Base-by-base conservation (phyloP, 2,888 invertebrate species). In the Platerodrilus igneus region DNA sequence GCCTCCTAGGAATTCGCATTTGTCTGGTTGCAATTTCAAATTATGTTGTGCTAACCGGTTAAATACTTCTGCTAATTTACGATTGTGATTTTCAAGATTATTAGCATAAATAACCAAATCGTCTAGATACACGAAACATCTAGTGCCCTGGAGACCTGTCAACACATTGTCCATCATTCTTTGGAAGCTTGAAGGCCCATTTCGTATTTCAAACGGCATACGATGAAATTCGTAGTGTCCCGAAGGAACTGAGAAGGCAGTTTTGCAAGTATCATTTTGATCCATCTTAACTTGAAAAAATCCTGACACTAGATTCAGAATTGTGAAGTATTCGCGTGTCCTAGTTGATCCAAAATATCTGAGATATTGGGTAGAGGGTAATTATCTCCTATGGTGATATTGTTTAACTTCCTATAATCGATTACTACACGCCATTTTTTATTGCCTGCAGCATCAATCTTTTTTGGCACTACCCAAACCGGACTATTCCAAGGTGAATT, bases 101-200 rank as follows among this genome's bases (percentile, higher is more conserved):
- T 30, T 38, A 8, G 37, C 28, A 23, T 41, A 49, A 22, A 47
- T 34, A 7, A 60, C 33, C 6, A 57, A 52, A 25, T 60, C 59
- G 37, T 62, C 59, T 13, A 58, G 36, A 45, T 57, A 62, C 0
- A 55, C 50, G 4, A 48, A 37, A 13, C 48, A 48, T 28, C 49
- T 8, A 39, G 30, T 7, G 4, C 40, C 48, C 8, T 39, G 23
- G 26, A 56, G 26, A 3, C 45, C 48, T 2, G 34, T 29, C 7
- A 67, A 34, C 1, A 59, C 51, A 22, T 47, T 46, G 38, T 61
- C 53, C 52, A 25, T 49, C 42, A 40, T 59, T 53, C 64, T 31
- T 50, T 66, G 66, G 30, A 68, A 66, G 0, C 66, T 65, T 1
- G 59, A 57, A 0, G 65, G 65, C 1, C 64, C 61, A 30, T 63